Conservation (phyloP, 2,113 vertebrate genomes). For the Ptychochromis oligacanthus region DNA sequence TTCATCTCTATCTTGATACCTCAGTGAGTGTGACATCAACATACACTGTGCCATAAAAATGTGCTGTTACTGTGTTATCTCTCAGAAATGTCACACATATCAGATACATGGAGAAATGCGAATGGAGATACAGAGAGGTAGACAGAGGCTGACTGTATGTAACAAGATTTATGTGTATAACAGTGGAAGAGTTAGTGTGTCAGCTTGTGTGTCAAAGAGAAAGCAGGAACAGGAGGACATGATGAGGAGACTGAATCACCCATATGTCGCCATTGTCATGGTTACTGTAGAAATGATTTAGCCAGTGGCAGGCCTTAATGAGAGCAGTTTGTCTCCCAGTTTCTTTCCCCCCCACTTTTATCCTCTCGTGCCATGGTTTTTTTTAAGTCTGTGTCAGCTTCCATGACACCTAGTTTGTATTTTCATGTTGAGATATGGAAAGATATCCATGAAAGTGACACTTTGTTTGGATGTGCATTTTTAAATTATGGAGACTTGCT, state of each 20-base stretch:
- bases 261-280: slow-evolving; percentile 71
- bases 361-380: slow-evolving; percentile 26
- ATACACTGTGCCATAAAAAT: neutral
- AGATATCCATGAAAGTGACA: neutral
- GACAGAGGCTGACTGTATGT: neutral
- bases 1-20: neutral
- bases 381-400: neutral
- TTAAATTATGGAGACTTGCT: neutral
- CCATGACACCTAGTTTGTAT: neutral
- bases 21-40: neutral
- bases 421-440: neutral
- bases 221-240: slow-evolving; percentile 43
- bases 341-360: slow-evolving; percentile 25
- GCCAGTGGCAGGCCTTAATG: slow-evolving; percentile 41
- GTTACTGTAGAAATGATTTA: slow-evolving; percentile 67
- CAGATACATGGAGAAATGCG: neutral
- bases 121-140: neutral
- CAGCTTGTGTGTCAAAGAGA: slow-evolving; percentile 30
- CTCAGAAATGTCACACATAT: slow-evolving; percentile 5
- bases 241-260: slow-evolving; percentile 49
- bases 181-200: slow-evolving; percentile 7
- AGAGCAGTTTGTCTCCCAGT: slow-evolving; percentile 52
- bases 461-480: neutral
- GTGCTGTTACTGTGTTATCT: neutral
- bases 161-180: slow-evolving; percentile 24